Evolutionary conservation across 2,113 vertebrate species (phyloP), one percentile per base, ranked within the genome.

Genomic region (Oceanodroma tethys): DNA sequence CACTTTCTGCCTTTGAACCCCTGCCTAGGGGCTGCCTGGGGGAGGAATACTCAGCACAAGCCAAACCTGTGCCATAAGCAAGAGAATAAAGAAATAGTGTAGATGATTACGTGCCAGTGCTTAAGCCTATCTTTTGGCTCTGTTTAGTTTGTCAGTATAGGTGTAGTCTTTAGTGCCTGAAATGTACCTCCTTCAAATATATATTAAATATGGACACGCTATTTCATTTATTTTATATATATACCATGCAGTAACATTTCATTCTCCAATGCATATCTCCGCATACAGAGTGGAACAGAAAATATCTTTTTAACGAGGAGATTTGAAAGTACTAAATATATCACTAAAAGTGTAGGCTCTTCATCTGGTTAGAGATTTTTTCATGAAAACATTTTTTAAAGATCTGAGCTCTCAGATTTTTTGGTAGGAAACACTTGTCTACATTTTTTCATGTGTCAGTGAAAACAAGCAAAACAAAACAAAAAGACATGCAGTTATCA

Each of bases 221-320:
- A 26, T 90, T 95, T 86, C 10, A 71, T 96, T 94, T 86, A 52
- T 92, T 95, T 92, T 76, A 60, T 80, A 52, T 80, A 52, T 92
- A 50, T 56, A 48, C 13, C 11, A 9, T 45, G 42, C 15, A 60
- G 15, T 86, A 80, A 53, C 0, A 0, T 68, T 91, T 92, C 48
- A 70, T 88, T 88, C 26, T 86, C 25, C 16, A 32, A 5, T 7
- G 6, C 59, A 66, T 83, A 45, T 13, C 7, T 86, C 59, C 6
- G 2, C 67, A 78, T 66, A 50, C 19, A 66, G 45, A 66, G 38
- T 62, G 26, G 34, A 71, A 66, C 1, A 55, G 67, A 92, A 95
- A 86, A 88, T 85, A 65, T 65, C 8, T 56, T 92, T 90, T 53
- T 7, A 80, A 18, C 16, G 40, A 93, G 10, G 25, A 86, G 43